Conservation (phyloP, 2,113 vertebrate genomes). For the Sigmodon hispidus region DNA sequence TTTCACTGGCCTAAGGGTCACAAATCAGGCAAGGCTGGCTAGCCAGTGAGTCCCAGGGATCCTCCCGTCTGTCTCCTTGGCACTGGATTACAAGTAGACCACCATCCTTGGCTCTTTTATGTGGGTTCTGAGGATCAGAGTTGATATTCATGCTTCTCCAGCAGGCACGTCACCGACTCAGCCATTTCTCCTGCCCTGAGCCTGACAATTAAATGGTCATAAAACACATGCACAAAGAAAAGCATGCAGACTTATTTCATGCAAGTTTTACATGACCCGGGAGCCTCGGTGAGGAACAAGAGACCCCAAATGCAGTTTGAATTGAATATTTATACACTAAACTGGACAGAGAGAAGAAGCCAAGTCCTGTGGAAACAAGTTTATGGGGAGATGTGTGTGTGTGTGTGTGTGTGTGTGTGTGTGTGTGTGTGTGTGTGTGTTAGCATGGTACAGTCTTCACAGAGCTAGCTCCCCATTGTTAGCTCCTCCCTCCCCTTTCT, state of each 20-base stretch:
- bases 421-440: no score
- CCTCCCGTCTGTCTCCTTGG: not conserved
- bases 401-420: no score
- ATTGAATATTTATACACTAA: not conserved
- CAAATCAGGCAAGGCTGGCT: not conserved
- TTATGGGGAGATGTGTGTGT: no score
- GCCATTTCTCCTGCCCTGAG: no score
- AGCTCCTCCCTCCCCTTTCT: no score
- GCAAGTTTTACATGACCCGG: not conserved
- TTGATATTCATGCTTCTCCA: not conserved
- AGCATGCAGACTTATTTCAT: not conserved
- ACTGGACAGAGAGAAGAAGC: not conserved
- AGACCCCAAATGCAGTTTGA: not conserved
- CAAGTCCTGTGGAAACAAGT: not conserved
- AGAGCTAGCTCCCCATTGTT: not conserved
- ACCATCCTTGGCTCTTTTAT: not conserved
- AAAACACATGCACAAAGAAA: not conserved
- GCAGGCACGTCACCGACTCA: not conserved
- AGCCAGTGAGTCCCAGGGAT: not conserved
- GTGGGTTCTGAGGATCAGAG: not conserved
- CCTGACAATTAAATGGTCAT: not conserved
- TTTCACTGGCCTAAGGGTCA: no score
- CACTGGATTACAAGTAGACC: not conserved
- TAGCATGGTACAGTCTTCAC: not conserved
- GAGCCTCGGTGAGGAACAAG: not conserved